These are phyloP conservation scores for Lagorchestes hirsutus DNA, from an alignment of 2,797 vertebrate species.

Conservation along the genomic window DNA sequence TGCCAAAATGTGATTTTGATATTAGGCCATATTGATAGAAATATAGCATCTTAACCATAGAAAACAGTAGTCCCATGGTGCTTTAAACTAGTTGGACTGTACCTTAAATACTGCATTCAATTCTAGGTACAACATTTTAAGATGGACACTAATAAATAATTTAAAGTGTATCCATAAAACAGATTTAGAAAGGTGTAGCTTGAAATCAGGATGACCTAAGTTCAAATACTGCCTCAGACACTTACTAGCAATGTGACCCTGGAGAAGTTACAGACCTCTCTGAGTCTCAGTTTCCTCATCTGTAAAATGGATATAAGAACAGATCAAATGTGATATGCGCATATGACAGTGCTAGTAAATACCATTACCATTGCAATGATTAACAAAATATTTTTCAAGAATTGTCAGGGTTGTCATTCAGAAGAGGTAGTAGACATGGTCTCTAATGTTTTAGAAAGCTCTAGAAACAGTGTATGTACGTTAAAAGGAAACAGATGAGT, in stretches of 20 bases:
- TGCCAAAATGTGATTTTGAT: not conserved
- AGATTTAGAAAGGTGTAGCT: not conserved
- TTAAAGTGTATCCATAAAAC: not conserved
- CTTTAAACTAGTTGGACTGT: not conserved
- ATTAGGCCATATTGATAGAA: not conserved
- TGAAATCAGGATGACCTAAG: not conserved
- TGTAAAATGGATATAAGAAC: not conserved
- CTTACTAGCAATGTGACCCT: not conserved
- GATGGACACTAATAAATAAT: not conserved
- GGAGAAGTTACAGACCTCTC: not conserved
- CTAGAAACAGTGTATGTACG: accelerated
- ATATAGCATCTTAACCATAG: not conserved
- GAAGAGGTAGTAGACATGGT: not conserved
- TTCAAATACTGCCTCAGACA: not conserved
- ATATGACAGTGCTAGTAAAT: not conserved
- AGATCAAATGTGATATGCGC: not conserved
- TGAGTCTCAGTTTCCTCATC: not conserved
- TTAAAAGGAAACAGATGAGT: not conserved
- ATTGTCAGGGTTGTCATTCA: accelerated
- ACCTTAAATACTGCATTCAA: not conserved
- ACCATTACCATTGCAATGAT: not conserved
- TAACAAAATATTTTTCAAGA: not conserved
- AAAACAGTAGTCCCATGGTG: not conserved
- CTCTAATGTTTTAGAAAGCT: not conserved
- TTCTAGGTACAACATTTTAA: not conserved